These are phyloP conservation scores for Muricea muricata DNA, from an alignment of 92 coral and sea anemone species.

Conservation along the genomic window DNA sequence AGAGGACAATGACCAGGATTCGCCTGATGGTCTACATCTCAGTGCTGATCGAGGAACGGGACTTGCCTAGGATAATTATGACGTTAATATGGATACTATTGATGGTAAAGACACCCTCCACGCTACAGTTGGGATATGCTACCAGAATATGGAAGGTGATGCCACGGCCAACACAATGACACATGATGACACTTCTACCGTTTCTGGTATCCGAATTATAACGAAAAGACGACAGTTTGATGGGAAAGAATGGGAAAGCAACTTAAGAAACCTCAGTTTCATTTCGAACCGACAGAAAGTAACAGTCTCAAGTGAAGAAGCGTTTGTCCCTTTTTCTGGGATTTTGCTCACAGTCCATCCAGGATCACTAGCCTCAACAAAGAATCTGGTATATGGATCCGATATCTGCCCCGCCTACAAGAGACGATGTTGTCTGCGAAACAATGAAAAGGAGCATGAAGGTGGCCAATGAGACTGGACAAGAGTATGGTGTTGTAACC, in stretches of 20 bases:
- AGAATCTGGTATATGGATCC: constrained; percentile 1
- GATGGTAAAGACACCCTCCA: constrained; percentile 33
- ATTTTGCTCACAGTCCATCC: background rate
- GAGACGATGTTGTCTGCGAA: background rate
- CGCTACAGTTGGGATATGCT: constrained; percentile 25
- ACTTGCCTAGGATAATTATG: constrained; percentile 7
- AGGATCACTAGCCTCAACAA: background rate
- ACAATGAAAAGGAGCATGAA: constrained; percentile 3
- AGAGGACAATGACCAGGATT: background rate
- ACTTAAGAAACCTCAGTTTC: background rate
- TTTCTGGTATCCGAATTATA: background rate
- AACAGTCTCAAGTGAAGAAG: background rate
- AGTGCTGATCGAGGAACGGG: background rate
- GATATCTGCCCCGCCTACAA: background rate
- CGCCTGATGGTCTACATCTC: background rate
- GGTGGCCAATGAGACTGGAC: background rate
- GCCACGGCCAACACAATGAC: background rate
- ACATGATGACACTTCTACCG: constrained; percentile 1
- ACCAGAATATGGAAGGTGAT: constrained; percentile 8
- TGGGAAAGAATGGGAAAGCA: constrained; percentile 6
- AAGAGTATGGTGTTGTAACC: constrained; percentile 2
- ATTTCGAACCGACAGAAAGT: background rate
- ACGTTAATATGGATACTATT: constrained; percentile 17
- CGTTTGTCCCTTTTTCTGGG: background rate
- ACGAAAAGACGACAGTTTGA: constrained; percentile 4